phyloP scores from a whole-genome alignment of 2,113 vertebrate genomes.

The Sprattus sprattus region DNA sequence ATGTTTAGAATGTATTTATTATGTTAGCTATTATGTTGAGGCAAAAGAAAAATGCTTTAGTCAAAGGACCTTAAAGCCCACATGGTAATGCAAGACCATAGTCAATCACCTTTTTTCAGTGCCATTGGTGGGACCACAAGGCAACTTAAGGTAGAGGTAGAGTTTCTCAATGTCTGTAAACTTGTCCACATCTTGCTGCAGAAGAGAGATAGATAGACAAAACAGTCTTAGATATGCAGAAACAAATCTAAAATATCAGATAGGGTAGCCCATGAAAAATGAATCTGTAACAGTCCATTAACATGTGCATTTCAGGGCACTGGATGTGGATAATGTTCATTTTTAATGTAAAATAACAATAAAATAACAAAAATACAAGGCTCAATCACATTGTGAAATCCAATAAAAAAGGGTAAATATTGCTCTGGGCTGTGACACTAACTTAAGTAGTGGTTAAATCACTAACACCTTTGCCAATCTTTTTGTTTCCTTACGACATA shows the following conservation, averaged over 20 bases:
- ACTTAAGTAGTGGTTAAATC: background rate
- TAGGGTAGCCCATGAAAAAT: background rate
- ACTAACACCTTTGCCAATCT: background rate
- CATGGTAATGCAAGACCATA: background rate
- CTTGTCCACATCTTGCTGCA: constrained; percentile 99
- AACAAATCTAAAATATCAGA: background rate
- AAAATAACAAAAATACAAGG: background rate
- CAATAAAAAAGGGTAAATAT: background rate
- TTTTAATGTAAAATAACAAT: background rate
- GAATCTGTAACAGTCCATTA: background rate
- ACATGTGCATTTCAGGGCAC: background rate
- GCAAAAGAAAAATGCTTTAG: too few species aligned
- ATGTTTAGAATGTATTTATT: too few species aligned
- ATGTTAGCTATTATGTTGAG: too few species aligned
- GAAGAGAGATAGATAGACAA: constrained; percentile 45
- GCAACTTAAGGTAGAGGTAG: constrained; percentile 99
- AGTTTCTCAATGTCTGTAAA: constrained; percentile 99
- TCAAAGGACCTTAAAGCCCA: too few species aligned
- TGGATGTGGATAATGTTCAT: background rate
- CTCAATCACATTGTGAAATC: background rate
- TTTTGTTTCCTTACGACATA: background rate
- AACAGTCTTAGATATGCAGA: background rate
- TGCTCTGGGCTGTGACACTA: background rate
- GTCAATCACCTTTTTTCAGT: constrained; percentile 84
- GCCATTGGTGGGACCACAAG: constrained; percentile 90